Evolutionary conservation across 2,888 invertebrate genomes (phyloP).

Genomic region (Ichneumon xanthorius): DNA sequence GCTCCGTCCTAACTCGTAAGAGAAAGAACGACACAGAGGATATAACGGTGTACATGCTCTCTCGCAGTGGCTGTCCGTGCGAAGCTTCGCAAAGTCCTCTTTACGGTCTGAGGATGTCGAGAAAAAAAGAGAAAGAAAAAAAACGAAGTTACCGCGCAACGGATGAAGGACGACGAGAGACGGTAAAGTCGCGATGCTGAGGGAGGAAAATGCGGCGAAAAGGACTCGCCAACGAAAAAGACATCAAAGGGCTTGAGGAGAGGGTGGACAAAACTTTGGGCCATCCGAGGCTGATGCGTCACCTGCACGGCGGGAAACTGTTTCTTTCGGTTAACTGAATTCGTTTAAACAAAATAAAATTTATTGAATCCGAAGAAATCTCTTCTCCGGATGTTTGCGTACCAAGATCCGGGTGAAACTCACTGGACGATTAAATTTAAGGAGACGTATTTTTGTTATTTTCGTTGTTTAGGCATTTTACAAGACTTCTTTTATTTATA

Average conservation of each 20-base stretch:
- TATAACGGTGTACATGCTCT: constrained; percentile 2
- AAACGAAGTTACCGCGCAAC: constrained; percentile 44
- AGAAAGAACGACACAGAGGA: constrained; percentile 42
- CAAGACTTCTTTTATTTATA: too few species aligned
- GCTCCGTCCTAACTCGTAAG: constrained; percentile 38
- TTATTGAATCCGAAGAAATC: background rate
- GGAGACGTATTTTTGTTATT: too few species aligned
- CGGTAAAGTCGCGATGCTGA: constrained; percentile 32
- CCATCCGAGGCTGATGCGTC: background rate
- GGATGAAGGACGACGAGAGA: constrained; percentile 55
- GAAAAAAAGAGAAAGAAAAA: constrained; percentile 22
- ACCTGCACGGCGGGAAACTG: background rate
- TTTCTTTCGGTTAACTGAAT: background rate
- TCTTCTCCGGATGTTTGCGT: too few species aligned
- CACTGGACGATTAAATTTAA: too few species aligned
- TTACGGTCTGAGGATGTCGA: constrained; percentile 54
- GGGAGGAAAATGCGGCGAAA: background rate
- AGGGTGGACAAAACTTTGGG: background rate
- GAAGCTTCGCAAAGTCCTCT: constrained; percentile 62
- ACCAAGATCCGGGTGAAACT: too few species aligned
- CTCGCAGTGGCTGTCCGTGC: constrained; percentile 32
- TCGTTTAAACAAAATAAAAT: background rate
- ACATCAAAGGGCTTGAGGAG: background rate
- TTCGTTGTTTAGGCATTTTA: too few species aligned
- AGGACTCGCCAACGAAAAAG: background rate